These are phyloP conservation scores for Bedellia somnulentella DNA, from an alignment of 2,888 invertebrate genomes.

Conservation along the genomic window DNA sequence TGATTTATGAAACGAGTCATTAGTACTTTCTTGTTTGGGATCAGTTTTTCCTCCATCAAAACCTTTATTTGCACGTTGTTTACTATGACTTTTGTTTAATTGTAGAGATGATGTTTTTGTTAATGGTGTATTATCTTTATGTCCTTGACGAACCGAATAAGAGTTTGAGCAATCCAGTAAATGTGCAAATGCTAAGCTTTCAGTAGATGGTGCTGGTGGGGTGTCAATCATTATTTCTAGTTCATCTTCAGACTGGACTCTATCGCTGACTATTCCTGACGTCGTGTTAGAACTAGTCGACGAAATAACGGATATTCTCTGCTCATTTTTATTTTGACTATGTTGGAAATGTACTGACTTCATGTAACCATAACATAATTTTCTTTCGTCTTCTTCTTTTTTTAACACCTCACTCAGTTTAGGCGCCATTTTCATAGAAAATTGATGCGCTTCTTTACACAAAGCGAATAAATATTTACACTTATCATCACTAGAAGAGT, in stretches of 20 bases:
- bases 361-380: slow-evolving; percentile 74
- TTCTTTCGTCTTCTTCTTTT: slow-evolving; percentile 77
- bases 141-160: slow-evolving; percentile 33
- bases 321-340: slow-evolving; percentile 71
- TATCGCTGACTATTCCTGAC: slow-evolving; percentile 94
- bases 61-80: slow-evolving; percentile 18
- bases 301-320: slow-evolving; percentile 87
- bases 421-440: slow-evolving; percentile 90
- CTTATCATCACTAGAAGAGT: slow-evolving; percentile 90
- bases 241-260: slow-evolving; percentile 93
- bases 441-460: slow-evolving; percentile 92
- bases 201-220: slow-evolving; percentile 83
- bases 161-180: slow-evolving; percentile 66
- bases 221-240: slow-evolving; percentile 85
- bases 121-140: slow-evolving; percentile 27
- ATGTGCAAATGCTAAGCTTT: slow-evolving; percentile 80
- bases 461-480: slow-evolving; percentile 86
- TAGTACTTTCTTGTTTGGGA: slow-evolving; percentile 17
- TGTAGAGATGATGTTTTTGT: slow-evolving; percentile 40
- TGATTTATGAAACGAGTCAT: slow-evolving; percentile 20
- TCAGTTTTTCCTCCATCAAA: slow-evolving; percentile 16
- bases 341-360: slow-evolving; percentile 62
- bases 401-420: slow-evolving; percentile 80
- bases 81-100: slow-evolving; percentile 10
- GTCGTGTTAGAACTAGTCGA: slow-evolving; percentile 96